Conservation (phyloP, 2,888 invertebrate genomes). For the Trachelus tabidus region DNA sequence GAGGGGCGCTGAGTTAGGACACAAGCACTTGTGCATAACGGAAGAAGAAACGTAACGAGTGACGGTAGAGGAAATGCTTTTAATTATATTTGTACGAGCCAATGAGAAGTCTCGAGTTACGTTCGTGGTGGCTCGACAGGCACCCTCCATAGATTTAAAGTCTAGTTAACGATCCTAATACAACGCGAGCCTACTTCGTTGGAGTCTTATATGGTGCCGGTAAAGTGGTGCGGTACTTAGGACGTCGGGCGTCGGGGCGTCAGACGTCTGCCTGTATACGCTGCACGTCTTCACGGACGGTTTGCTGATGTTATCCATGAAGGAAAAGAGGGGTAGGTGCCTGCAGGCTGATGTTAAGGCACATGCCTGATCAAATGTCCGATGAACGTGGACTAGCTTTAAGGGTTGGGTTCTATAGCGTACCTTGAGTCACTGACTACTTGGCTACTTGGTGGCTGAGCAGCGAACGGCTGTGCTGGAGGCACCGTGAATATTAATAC, state of each 20-base stretch:
- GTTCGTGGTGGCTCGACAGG: background rate
- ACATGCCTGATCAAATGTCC: background rate
- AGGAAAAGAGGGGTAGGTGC: slow-evolving; percentile 16
- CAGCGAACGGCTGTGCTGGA: background rate
- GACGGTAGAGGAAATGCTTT: slow-evolving; percentile 1
- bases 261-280: slow-evolving; percentile 19
- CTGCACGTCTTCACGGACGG: slow-evolving; percentile 33
- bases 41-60: background rate
- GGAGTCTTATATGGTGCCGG: slow-evolving; percentile 12
- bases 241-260: slow-evolving; percentile 1
- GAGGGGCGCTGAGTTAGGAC: background rate
- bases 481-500: slow-evolving; percentile 60
- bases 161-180: slow-evolving; percentile 27
- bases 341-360: background rate
- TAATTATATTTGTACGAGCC: slow-evolving; percentile 20
- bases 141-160: slow-evolving; percentile 19
- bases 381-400: background rate
- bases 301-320: slow-evolving; percentile 47
- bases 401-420: background rate
- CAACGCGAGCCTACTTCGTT: slow-evolving; percentile 2
- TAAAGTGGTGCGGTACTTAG: slow-evolving; percentile 5
- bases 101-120: background rate
- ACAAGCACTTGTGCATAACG: background rate
- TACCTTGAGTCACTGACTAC: background rate
- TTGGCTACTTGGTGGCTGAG: background rate